These are phyloP conservation scores for Nasonia giraulti DNA, from an alignment of 1,140 invertebrate genomes.

Conservation along the genomic window DNA sequence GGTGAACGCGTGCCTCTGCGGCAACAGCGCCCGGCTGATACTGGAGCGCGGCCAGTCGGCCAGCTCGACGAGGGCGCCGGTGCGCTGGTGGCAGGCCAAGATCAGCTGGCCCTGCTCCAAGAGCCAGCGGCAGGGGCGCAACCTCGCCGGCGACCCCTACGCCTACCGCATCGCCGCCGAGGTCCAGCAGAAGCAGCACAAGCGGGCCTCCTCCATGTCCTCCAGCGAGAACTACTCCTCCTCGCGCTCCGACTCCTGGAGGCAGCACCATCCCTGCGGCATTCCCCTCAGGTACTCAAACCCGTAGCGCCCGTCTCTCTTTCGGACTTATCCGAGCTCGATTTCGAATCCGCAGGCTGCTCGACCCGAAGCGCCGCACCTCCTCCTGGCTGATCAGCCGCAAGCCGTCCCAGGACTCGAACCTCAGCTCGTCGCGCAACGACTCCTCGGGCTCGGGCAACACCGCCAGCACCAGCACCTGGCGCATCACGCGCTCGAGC, in stretches of 20 bases:
- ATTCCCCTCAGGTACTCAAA: conserved; percentile 74
- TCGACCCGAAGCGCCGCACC: conserved; percentile 65
- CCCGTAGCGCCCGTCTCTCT: no score
- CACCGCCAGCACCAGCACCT: conserved; percentile 89
- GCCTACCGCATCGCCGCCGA: conserved; percentile 85
- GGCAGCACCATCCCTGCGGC: conserved; percentile 82
- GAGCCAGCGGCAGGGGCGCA: conserved; percentile 62
- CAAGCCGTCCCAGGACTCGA: conserved; percentile 93
- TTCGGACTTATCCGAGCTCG: no score
- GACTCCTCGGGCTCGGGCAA: conserved; percentile 91
- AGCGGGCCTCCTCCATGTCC: conserved; percentile 86
- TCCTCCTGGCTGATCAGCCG: conserved; percentile 91
- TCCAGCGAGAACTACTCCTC: conserved; percentile 93
- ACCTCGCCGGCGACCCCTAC: conserved; percentile 80
- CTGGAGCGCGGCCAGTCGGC: conserved; percentile 18
- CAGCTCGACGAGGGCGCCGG: conserved; percentile 51
- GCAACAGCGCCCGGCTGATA: conserved; percentile 18
- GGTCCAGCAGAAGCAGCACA: conserved; percentile 84
- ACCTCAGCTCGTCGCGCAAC: conserved; percentile 89
- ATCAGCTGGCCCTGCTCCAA: conserved; percentile 65
- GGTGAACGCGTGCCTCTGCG: background rate
- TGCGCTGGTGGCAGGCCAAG: conserved; percentile 63
- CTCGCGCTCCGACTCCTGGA: conserved; percentile 88
- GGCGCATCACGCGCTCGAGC: conserved; percentile 87
- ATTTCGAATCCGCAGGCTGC: background rate